Evolutionary conservation across 2,113 vertebrate species (phyloP), one percentile per base, ranked within the genome.

Genomic region (Vireo altiloquus): DNA sequence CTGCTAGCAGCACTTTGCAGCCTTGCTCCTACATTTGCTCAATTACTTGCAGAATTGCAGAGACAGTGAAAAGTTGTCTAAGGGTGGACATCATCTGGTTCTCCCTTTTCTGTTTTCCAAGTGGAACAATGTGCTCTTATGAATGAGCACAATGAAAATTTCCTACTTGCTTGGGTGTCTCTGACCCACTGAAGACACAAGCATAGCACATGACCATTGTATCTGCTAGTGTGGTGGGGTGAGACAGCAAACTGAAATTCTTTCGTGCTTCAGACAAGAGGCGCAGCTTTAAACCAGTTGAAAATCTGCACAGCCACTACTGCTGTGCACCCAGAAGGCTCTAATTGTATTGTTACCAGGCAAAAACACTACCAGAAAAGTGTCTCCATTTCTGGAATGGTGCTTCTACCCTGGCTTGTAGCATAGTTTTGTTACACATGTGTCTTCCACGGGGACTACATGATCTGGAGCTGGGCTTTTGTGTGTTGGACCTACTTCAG

Each of bases 1-100:
- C 7, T 83, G 40, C 35, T 39, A 65, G 57, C 19, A 69, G 63
- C 23, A 5, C 37, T 92, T 49, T 53, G 33, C 20, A 53, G n/a
- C 15, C 25, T 46, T 35, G 46, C 28, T 24, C 4, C 28, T 52
- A 4, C 15, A 1, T 52, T 37, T 44, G 40, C 22, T 80, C 50
- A 18, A 6, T 57, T 75, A 16, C 8, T 44, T 52, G 39, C 30
- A 80, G 37, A 31, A 47, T 11, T 72, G 40, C 0, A 0, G 10
- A 14, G 1, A 18, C 3, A 56, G 11, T 5, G 3, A 63, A 59
- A 71, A 53, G 22, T 23, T 90, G 17, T 57, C 54, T 7, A 31
- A 84, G 39, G 39, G 19, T 28, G 28, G 31, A 6, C 18, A 65
- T 72, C 20, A 35, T 56, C 61, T 76, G 20, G 7, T 56, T 60